A percentile compares a stretch with the other conserved stretches of the same genome.
Evolutionary conservation across 2,888 invertebrate species (phyloP).

Genomic region (Tortricodes alternella): DNA sequence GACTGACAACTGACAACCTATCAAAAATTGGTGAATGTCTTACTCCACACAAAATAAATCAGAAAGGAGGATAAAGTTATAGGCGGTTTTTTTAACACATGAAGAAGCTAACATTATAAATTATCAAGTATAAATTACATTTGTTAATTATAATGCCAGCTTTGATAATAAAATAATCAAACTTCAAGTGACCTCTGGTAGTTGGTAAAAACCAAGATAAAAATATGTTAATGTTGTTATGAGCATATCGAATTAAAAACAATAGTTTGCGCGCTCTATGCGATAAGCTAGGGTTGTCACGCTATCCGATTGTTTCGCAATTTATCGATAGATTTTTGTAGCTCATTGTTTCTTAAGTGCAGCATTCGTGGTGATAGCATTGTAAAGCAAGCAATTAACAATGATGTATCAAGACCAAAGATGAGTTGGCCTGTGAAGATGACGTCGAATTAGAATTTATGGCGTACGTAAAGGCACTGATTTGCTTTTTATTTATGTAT

Average conservation of each 20-base stretch:
- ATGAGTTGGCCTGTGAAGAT: background rate
- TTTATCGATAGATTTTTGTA: slow-evolving; percentile 20
- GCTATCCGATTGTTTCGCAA: slow-evolving; percentile 16
- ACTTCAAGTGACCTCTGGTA: background rate
- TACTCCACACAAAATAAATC: too few relatives aligned
- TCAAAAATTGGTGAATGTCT: too few relatives aligned
- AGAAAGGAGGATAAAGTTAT: too few relatives aligned
- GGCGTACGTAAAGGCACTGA: too few relatives aligned
- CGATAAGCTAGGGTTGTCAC: slow-evolving; percentile 31
- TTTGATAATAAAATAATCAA: too few relatives aligned
- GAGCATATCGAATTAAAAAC: slow-evolving; percentile 23
- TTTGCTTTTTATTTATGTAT: too few relatives aligned
- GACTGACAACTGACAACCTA: too few relatives aligned
- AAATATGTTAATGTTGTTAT: background rate
- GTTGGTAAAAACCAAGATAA: slow-evolving; percentile 1
- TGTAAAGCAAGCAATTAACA: background rate
- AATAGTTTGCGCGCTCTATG: slow-evolving; percentile 6
- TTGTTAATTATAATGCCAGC: too few relatives aligned
- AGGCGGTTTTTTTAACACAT: too few relatives aligned
- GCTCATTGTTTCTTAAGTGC: background rate
- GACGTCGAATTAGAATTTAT: background rate
- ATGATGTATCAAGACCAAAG: background rate
- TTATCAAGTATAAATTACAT: too few relatives aligned
- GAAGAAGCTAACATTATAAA: too few relatives aligned
- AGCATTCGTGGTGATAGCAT: background rate